Conservation (phyloP, 23 tunicate genomes). For the Styela plicata region DNA sequence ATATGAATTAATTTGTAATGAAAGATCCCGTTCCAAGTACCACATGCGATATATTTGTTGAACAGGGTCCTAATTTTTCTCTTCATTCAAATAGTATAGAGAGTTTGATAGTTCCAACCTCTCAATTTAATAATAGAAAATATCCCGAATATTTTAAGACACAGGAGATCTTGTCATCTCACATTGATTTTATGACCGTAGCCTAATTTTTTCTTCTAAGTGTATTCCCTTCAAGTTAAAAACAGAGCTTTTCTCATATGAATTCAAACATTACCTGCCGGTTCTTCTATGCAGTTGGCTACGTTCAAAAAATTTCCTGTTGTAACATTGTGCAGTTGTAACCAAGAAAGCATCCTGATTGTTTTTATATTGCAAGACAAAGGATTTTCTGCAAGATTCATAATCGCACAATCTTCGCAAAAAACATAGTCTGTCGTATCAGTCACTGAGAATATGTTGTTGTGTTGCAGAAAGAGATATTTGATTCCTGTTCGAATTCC, state of each 20-base stretch:
- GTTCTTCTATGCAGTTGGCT: not conserved
- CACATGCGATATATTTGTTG: too few relatives aligned
- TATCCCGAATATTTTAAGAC: too few relatives aligned
- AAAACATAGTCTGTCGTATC: constrained; percentile 35
- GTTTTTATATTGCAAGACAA: not conserved
- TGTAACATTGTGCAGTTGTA: constrained; percentile 1
- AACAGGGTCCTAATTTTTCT: too few relatives aligned
- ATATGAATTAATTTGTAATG: not conserved
- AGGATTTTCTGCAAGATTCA: not conserved
- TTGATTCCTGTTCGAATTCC: not conserved
- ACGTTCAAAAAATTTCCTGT: not conserved
- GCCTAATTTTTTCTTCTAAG: too few relatives aligned
- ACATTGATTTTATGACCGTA: too few relatives aligned
- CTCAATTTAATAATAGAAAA: too few relatives aligned
- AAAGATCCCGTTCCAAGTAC: too few relatives aligned
- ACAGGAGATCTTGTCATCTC: too few relatives aligned
- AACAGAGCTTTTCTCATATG: too few relatives aligned
- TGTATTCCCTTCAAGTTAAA: too few relatives aligned
- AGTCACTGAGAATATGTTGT: constrained; percentile 28
- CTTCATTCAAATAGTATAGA: too few relatives aligned
- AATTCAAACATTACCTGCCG: not conserved
- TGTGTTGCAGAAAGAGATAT: constrained; percentile 12
- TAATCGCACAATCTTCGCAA: constrained; percentile 39
- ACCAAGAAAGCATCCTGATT: constrained; percentile 1
- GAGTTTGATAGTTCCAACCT: too few relatives aligned